Conservation (phyloP, 2,113 vertebrate species). For the Ictalurus punctatus region DNA sequence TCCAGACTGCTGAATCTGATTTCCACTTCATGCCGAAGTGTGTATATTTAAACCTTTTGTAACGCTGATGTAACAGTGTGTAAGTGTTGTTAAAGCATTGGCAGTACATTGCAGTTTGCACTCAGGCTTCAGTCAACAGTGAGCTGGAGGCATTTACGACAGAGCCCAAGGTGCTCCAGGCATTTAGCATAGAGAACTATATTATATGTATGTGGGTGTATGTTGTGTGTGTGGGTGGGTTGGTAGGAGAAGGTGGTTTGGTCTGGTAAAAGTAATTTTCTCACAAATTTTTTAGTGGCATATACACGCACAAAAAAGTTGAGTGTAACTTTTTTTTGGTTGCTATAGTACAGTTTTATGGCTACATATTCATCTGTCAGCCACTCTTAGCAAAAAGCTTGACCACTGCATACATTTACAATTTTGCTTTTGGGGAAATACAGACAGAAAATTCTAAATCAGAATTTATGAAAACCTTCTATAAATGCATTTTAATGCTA, state of each 20-base stretch:
- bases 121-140: background rate
- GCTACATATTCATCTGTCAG: background rate
- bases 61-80: conserved; percentile 17
- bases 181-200: background rate
- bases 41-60: conserved; percentile 12
- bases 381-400: background rate
- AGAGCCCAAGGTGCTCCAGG: background rate
- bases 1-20: background rate
- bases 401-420: background rate
- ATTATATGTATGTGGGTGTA: background rate
- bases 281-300: background rate
- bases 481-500: background rate
- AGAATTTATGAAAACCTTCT: background rate
- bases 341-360: background rate
- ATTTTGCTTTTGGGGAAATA: background rate
- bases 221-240: background rate
- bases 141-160: conserved; percentile 5
- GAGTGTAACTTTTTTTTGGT: background rate
- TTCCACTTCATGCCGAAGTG: background rate
- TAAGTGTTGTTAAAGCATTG: conserved; percentile 1
- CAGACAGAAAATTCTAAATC: background rate
- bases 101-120: background rate
- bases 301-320: background rate
- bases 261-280: background rate
- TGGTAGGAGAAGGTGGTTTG: background rate